These are phyloP conservation scores for Prosopocoilus inquinatus DNA, from an alignment of 2,888 invertebrate genomes.

Conservation along the genomic window DNA sequence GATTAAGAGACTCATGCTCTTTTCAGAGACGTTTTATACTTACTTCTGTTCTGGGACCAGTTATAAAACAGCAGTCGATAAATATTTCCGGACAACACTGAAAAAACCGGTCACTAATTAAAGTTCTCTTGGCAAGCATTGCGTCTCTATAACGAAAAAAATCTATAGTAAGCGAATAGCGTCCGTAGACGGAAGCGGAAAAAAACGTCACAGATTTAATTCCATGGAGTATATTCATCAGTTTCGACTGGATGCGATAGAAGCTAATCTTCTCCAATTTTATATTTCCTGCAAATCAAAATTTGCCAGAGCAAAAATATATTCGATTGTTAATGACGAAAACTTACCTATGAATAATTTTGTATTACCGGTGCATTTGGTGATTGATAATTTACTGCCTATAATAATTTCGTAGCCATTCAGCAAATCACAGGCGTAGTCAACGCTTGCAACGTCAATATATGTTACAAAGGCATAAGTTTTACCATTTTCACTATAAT, in stretches of 20 bases:
- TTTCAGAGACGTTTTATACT: neutral
- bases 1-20: too few species aligned
- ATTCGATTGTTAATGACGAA: neutral
- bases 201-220: slow-evolving; percentile 6
- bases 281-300: slow-evolving; percentile 3
- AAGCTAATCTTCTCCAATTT: slow-evolving; percentile 5
- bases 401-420: slow-evolving; percentile 3
- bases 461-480: slow-evolving; percentile 4
- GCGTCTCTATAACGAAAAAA: slow-evolving; percentile 3
- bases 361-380: neutral
- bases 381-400: neutral
- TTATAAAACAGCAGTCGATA: neutral
- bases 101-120: slow-evolving; percentile 4
- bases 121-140: neutral
- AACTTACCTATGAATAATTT: slow-evolving; percentile 6
- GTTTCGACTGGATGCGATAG: neutral
- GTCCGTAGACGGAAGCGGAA: slow-evolving; percentile 1
- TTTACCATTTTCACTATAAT: neutral
- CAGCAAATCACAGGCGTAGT: slow-evolving; percentile 3
- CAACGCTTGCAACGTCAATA: neutral
- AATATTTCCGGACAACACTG: slow-evolving; percentile 6
- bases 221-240: neutral
- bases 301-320: neutral
- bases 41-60: neutral
- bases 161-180: slow-evolving; percentile 1